Conservation (phyloP, 2,113 vertebrate species). For the Festucalex cinctus region DNA sequence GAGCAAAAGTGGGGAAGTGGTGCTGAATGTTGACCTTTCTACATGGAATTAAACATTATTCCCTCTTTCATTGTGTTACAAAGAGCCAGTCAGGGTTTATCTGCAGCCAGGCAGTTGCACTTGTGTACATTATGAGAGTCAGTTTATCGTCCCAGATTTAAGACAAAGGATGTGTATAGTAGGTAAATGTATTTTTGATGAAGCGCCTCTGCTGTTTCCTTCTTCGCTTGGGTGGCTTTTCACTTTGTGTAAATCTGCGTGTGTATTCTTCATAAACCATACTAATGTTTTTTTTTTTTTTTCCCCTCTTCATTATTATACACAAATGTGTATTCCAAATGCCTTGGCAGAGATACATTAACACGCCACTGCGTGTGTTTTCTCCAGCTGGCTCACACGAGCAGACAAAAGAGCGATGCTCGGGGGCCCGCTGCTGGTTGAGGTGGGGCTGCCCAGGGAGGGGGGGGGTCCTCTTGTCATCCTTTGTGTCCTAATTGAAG, state of each 20-base stretch:
- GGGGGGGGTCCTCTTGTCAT: conserved; percentile 57
- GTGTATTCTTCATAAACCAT: conserved; percentile 1
- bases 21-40: conserved; percentile 45
- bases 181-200: conserved; percentile 59
- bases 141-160: conserved; percentile 43
- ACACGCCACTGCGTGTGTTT: conserved; percentile 4
- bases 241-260: neutral
- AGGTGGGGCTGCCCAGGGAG: conserved; percentile 12
- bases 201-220: conserved; percentile 20
- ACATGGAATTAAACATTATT: conserved; percentile 8
- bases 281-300: neutral
- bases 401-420: conserved; percentile 62
- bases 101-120: neutral
- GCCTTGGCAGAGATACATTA: conserved; percentile 21
- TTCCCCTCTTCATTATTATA: conserved; percentile 17
- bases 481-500: conserved; percentile 77
- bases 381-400: conserved; percentile 57
- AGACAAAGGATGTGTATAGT: conserved; percentile 46
- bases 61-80: conserved; percentile 19
- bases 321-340: conserved; percentile 44
- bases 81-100: conserved; percentile 6
- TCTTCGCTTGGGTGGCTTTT: conserved; percentile 6
- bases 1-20: neutral
- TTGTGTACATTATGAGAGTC: neutral
- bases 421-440: conserved; percentile 30